A percentile compares a stretch with the other conserved stretches of the same genome.
Evolutionary conservation across 1,140 invertebrate species (phyloP).

Genomic region (Lordiphosa collinella): DNA sequence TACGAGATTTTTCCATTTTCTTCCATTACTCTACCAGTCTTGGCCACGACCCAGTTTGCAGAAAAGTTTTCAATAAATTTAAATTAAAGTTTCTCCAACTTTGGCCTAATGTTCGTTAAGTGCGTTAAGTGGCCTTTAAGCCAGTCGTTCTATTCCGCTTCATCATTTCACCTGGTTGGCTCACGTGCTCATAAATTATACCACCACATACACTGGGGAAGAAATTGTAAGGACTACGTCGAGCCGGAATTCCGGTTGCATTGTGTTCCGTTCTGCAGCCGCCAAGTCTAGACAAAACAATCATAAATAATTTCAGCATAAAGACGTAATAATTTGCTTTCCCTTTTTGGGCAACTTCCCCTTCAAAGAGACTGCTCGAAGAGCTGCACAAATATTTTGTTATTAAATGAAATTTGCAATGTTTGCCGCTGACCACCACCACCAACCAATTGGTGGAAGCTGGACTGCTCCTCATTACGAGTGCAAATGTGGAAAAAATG

Average conservation of each 20-base stretch:
- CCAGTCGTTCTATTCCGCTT: constrained; percentile 1
- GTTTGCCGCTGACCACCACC: constrained; percentile 59
- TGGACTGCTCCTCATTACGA: constrained; percentile 58
- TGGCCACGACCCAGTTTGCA: too few species aligned
- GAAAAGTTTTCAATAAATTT: too few species aligned
- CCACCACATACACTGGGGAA: constrained; percentile 5
- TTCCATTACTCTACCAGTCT: background rate
- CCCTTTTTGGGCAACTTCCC: constrained; percentile 6
- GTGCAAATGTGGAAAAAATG: constrained; percentile 30
- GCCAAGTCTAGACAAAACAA: constrained; percentile 72
- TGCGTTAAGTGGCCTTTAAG: constrained; percentile 10
- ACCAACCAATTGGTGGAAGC: constrained; percentile 6
- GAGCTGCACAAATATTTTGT: constrained; percentile 67
- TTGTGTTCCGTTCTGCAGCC: constrained; percentile 44
- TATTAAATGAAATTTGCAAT: constrained; percentile 76
- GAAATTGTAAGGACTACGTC: constrained; percentile 33
- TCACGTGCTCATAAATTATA: constrained; percentile 65
- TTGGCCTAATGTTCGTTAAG: background rate
- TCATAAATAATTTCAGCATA: constrained; percentile 76
- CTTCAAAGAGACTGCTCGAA: background rate
- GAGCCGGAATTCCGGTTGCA: constrained; percentile 67
- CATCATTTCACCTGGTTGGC: constrained; percentile 10
- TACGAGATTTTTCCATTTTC: background rate
- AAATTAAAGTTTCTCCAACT: background rate
- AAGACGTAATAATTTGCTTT: constrained; percentile 69